phyloP scores from a whole-genome alignment of 1,140 invertebrate genomes.

The Magallana angulata region DNA sequence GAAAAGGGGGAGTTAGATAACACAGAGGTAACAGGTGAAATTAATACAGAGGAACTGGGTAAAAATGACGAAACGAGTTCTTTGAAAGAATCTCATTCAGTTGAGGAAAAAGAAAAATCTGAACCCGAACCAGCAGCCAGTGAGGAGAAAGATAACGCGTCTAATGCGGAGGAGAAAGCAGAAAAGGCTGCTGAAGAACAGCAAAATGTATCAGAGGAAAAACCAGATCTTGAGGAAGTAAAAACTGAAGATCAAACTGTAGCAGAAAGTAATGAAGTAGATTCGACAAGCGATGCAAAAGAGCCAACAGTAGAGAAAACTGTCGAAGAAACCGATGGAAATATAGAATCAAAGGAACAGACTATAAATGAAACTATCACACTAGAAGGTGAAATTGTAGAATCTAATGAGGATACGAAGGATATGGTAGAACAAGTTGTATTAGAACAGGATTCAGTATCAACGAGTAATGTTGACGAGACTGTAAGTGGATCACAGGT shows the following conservation, averaged over 20 bases:
- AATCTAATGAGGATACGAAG: not conserved
- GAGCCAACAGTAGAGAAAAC: not conserved
- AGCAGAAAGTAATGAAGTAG: not conserved
- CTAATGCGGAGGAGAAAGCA: not conserved
- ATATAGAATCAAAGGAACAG: not conserved
- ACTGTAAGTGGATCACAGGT: not conserved
- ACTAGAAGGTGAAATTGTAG: not conserved
- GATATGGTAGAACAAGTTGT: not conserved
- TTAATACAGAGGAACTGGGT: not conserved
- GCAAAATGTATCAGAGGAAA: not conserved
- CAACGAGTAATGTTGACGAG: not conserved
- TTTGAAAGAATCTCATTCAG: not conserved
- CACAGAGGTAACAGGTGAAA: not conserved
- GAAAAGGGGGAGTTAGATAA: not conserved
- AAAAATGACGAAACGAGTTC: not conserved
- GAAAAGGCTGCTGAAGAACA: conserved; percentile 4
- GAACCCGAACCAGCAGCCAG: not conserved
- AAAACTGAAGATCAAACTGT: not conserved
- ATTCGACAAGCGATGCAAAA: not conserved
- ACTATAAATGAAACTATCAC: no score
- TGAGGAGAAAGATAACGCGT: not conserved
- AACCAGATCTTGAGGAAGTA: not conserved
- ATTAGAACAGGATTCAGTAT: not conserved
- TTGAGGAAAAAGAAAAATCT: not conserved
- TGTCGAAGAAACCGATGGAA: not conserved